These are phyloP conservation scores for Cololabis saira DNA, from an alignment of 2,113 vertebrate species.

Conservation along the genomic window DNA sequence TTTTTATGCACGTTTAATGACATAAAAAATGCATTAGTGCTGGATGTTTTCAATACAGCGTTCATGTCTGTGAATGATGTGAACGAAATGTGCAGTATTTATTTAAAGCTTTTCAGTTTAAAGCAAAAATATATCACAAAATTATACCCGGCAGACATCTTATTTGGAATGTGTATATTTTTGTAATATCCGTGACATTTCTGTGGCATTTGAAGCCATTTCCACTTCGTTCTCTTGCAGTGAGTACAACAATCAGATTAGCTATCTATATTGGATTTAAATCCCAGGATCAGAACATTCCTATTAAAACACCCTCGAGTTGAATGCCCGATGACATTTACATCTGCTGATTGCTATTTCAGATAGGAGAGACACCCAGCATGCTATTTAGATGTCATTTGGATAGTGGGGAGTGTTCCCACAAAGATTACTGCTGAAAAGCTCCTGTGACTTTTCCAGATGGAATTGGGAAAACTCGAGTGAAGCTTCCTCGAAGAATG, in stretches of 20 bases:
- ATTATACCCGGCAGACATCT: conserved; percentile 17
- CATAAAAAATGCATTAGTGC: no score
- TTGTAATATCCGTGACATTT: conserved; percentile 70
- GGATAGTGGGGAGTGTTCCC: conserved; percentile 25
- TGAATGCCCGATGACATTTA: conserved; percentile 69
- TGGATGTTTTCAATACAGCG: no score
- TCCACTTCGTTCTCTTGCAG: conserved; percentile 28
- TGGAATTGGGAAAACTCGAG: conserved; percentile 9
- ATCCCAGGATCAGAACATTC: conserved; percentile 61
- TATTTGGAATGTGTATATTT: conserved; percentile 37
- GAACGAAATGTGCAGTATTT: neutral
- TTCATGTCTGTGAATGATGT: no score
- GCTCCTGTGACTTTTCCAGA: conserved; percentile 10
- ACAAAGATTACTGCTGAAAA: conserved; percentile 31
- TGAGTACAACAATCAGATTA: conserved; percentile 39
- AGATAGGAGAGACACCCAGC: conserved; percentile 43
- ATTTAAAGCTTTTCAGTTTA: neutral
- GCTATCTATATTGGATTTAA: conserved; percentile 63
- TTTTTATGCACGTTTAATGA: no score
- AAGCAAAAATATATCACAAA: neutral
- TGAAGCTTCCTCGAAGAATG: conserved; percentile 18
- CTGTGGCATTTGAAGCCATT: conserved; percentile 67
- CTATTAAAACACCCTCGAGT: conserved; percentile 47
- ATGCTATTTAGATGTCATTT: conserved; percentile 60
- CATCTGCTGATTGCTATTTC: conserved; percentile 56